A percentile compares a stretch with the other conserved stretches of the same genome.
phyloP scores from a whole-genome alignment of 92 coral and sea anemone species.

The Heliopora coerulea region DNA sequence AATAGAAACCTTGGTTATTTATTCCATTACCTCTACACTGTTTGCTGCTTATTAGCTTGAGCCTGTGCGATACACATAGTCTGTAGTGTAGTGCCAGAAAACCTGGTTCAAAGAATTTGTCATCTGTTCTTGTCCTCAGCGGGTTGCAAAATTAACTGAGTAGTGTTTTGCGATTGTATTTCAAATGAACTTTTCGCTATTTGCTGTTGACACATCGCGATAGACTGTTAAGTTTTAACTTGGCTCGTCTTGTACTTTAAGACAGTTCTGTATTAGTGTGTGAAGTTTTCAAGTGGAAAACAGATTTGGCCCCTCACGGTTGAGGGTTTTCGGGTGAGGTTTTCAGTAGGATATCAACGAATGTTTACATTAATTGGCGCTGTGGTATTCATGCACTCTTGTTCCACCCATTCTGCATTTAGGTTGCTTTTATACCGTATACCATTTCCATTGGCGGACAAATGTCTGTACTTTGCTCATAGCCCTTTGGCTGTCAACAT shows the following conservation, averaged over 20 bases:
- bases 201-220: too few species aligned
- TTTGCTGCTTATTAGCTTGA: neutral
- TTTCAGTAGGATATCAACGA: neutral
- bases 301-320: neutral
- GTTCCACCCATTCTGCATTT: too few species aligned
- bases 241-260: too few species aligned
- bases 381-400: neutral
- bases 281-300: neutral
- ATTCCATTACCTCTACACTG: neutral
- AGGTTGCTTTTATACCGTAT: too few species aligned
- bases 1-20: neutral
- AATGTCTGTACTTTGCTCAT: too few species aligned
- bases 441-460: too few species aligned
- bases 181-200: too few species aligned
- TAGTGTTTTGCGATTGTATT: too few species aligned
- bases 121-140: neutral
- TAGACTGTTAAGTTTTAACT: too few species aligned
- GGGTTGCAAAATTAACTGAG: neutral
- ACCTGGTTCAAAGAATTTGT: neutral
- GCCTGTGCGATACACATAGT: neutral
- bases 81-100: too few species aligned
- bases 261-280: too few species aligned
- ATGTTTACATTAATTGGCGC: slow-evolving; percentile 3
- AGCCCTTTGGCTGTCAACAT: neutral
- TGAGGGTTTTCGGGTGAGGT: slow-evolving; percentile 10